Evolutionary conservation across 1,140 invertebrate species (phyloP), one percentile per base, ranked within the genome.

Genomic region (Aphidius ervi): DNA sequence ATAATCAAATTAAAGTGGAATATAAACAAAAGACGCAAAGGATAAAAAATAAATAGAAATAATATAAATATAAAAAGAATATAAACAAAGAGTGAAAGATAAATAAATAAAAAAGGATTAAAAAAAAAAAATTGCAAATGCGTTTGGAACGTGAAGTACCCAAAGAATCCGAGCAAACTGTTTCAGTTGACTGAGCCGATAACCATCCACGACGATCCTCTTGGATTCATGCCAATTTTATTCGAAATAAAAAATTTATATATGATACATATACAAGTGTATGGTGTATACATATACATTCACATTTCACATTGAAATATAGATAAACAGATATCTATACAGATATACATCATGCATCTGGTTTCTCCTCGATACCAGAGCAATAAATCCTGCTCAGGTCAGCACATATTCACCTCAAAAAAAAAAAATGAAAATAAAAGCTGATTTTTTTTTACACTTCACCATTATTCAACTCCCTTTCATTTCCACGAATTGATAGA

Each of bases 171-270:
- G 55, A 56, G 45, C 40, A 46, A 56, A 56, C 43, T 56, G 45
- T 56, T 56, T 45, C 45, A 56, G 43, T 56, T n/a, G 43, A 56
- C 41, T 37, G 40, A 56, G 40, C 43, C 31, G 55, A 56, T 56
- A 56, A 56, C 55, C 31, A 46, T 56, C n/a, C 55, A 42, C 55
- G 23, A 47, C 45, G 55, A 46, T 6, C 31, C 10, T 56, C 55
- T 42, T 54, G 52, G 52, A 41, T 42, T n/a, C 8, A 9, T 23
- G 55, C 55, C 55, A 56, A 56, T 46, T 43, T 39, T n/a, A 10
- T 20, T 46, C 9, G 55, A 37, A 39, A 31, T 42, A 4, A 56
- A 53, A 23, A 46, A 31, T 31, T 31, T 31, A 31, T 31, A 31
- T 31, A 31, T 31, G 23, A 31, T 31, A 31, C 16, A 16, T 16